These are phyloP conservation scores for Crypturellus tataupa DNA, from an alignment of 2,797 vertebrate genomes.

Conservation along the genomic window DNA sequence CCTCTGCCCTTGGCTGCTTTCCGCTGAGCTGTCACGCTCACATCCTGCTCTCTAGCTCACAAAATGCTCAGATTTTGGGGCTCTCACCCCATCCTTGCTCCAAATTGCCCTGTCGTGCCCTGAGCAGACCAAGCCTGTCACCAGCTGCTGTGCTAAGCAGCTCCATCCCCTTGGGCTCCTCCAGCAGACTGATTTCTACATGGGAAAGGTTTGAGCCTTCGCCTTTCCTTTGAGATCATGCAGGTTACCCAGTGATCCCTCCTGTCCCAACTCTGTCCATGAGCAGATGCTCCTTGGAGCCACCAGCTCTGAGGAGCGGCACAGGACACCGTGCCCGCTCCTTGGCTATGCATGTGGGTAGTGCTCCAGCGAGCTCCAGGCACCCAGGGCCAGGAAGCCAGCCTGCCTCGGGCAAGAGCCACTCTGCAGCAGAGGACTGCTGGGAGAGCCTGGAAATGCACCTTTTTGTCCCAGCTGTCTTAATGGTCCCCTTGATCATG, in stretches of 20 bases:
- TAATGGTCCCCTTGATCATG: no score
- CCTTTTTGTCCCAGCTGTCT: no score
- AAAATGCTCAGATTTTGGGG: not conserved
- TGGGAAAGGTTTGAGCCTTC: fast-evolving
- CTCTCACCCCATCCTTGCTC: not conserved
- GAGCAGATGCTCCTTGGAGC: not conserved
- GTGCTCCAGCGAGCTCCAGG: no score
- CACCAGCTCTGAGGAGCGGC: not conserved
- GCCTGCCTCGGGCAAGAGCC: not conserved
- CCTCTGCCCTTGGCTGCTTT: not conserved
- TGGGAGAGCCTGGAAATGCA: not conserved
- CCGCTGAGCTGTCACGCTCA: not conserved
- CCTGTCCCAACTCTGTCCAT: not conserved
- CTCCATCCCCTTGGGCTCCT: not conserved
- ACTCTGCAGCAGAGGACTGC: not conserved
- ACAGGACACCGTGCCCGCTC: not conserved
- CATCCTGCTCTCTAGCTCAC: fast-evolving
- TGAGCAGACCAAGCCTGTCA: not conserved
- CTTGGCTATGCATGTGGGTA: not conserved
- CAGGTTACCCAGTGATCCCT: not conserved
- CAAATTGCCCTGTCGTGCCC: not conserved
- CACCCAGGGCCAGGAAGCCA: not conserved
- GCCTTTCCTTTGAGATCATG: not conserved
- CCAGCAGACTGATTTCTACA: not conserved
- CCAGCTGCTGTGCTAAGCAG: not conserved